phyloP scores from a whole-genome alignment of 1,140 invertebrate genomes.

The Ips nitidus region DNA sequence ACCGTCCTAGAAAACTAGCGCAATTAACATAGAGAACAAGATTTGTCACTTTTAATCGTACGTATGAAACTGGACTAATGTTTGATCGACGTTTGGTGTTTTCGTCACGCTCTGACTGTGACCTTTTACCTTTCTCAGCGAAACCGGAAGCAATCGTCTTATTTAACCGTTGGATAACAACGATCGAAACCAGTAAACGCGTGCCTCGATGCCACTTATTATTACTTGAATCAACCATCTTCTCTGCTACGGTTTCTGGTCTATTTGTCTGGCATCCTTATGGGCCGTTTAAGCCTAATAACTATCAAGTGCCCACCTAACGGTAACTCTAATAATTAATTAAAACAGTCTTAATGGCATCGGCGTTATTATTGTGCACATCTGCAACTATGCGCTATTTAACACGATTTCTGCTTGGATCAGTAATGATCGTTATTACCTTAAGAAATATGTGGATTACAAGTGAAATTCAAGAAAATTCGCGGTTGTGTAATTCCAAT shows the following conservation, averaged over 20 bases:
- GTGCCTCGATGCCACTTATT: no score
- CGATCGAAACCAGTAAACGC: no score
- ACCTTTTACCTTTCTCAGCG: no score
- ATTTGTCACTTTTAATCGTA: constrained; percentile 12
- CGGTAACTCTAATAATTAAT: constrained; percentile 22
- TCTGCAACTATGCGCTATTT: constrained; percentile 14
- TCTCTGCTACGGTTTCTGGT: constrained; percentile 12
- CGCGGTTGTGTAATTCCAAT: neutral
- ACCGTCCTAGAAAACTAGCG: constrained; percentile 9
- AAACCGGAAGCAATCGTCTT: no score
- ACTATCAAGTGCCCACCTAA: constrained; percentile 7
- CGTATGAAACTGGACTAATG: neutral
- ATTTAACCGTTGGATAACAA: no score
- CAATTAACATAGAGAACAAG: constrained; percentile 17
- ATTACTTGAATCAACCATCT: neutral
- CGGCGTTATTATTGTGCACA: constrained; percentile 13
- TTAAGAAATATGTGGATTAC: neutral
- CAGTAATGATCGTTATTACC: neutral
- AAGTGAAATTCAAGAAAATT: constrained; percentile 5
- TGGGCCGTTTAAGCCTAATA: constrained; percentile 15
- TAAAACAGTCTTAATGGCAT: constrained; percentile 8
- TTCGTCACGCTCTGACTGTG: neutral
- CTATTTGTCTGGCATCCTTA: constrained; percentile 19
- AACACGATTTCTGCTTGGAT: neutral
- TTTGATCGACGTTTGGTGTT: neutral